Conservation (phyloP, 2,888 invertebrate species). For the Colletes collaris region DNA sequence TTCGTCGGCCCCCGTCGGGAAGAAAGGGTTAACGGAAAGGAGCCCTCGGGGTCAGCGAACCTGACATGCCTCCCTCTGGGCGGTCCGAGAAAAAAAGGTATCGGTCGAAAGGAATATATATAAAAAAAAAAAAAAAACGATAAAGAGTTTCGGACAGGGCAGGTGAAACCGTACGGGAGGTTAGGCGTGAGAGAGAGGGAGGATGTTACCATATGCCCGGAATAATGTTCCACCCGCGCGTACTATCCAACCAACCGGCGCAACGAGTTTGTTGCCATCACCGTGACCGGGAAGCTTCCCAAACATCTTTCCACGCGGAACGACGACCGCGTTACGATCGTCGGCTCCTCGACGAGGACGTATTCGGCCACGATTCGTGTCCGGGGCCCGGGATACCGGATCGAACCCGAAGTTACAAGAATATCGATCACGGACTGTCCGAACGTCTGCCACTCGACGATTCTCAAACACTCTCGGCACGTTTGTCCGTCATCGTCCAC, state of each 20-base stretch:
- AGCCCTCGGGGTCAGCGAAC: constrained; percentile 71
- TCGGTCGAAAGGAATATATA: constrained; percentile 54
- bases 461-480: constrained; percentile 70
- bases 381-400: not conserved
- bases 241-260: constrained; percentile 69
- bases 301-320: constrained; percentile 30
- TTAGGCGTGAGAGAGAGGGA: constrained; percentile 38
- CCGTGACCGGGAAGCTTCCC: constrained; percentile 17
- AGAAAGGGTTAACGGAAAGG: constrained; percentile 60
- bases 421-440: constrained; percentile 60
- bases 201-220: constrained; percentile 77
- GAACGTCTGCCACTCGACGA: constrained; percentile 57
- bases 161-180: constrained; percentile 74
- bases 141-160: constrained; percentile 73
- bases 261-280: constrained; percentile 58
- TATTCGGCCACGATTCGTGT: not conserved
- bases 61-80: constrained; percentile 63
- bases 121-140: constrained; percentile 54
- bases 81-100: constrained; percentile 65
- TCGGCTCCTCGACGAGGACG: not conserved
- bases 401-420: constrained; percentile 40
- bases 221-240: constrained; percentile 79
- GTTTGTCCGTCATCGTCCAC: constrained; percentile 55
- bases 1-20: constrained; percentile 63
- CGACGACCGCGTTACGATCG: constrained; percentile 23